Conservation (phyloP, 1,140 invertebrate genomes). For the Neelides sp. region DNA sequence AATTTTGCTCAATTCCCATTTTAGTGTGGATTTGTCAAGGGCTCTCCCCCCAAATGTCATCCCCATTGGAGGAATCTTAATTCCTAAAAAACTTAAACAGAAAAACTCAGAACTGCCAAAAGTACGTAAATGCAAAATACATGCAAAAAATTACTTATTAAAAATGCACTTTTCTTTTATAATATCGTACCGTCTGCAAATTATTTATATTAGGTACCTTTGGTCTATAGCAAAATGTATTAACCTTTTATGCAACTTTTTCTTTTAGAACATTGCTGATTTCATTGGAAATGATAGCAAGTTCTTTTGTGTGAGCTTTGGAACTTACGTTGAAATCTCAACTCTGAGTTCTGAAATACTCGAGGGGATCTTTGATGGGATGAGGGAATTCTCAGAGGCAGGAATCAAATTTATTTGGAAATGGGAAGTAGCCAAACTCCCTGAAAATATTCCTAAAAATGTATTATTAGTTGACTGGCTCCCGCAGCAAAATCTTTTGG, state of each 20-base stretch:
- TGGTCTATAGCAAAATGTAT: neutral
- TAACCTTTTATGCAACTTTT: neutral
- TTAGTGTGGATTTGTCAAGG: constrained; percentile 38
- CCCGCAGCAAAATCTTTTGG: constrained; percentile 20
- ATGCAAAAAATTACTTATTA: neutral
- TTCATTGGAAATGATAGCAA: constrained; percentile 6
- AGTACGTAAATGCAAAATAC: neutral
- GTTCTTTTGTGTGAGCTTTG: constrained; percentile 17
- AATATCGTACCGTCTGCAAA: neutral
- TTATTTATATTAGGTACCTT: neutral
- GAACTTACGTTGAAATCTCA: neutral
- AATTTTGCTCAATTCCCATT: constrained; percentile 45
- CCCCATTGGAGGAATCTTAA: constrained; percentile 48
- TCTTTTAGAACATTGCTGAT: neutral
- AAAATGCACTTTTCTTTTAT: neutral
- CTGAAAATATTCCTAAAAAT: constrained; percentile 11
- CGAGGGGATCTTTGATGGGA: constrained; percentile 6
- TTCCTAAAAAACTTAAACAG: constrained; percentile 1
- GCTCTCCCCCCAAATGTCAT: constrained; percentile 45
- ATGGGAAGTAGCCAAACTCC: neutral
- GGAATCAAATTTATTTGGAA: constrained; percentile 15
- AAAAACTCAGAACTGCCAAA: constrained; percentile 5
- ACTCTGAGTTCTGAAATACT: constrained; percentile 1
- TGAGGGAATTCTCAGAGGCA: neutral
- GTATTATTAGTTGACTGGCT: constrained; percentile 16